Conservation (phyloP, 2,888 invertebrate species). For the Erynnis tages region DNA sequence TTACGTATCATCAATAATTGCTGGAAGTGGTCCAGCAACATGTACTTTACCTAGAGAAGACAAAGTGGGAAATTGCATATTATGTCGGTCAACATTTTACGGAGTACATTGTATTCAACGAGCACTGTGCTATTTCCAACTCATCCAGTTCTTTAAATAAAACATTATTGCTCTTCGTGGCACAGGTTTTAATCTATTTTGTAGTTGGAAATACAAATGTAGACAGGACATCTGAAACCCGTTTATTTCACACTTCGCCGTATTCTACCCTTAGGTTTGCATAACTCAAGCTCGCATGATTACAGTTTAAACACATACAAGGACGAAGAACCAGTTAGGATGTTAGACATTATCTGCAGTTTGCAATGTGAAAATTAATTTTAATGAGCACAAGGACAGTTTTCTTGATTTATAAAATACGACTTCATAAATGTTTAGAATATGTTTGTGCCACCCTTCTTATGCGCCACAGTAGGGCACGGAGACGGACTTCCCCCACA, state of each 20-base stretch:
- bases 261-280: slow-evolving; percentile 4
- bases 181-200: slow-evolving; percentile 24
- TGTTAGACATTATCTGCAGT: slow-evolving; percentile 8
- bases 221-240: slow-evolving; percentile 6
- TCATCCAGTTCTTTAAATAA: slow-evolving; percentile 19
- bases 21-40: slow-evolving; percentile 32
- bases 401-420: neutral
- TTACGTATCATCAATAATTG: slow-evolving; percentile 57
- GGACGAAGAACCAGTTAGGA: neutral
- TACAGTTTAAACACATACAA: neutral
- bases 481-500: no score
- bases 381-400: neutral
- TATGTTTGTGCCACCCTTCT: no score
- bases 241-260: slow-evolving; percentile 7
- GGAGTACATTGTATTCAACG: slow-evolving; percentile 12
- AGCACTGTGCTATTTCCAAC: slow-evolving; percentile 10
- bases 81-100: slow-evolving; percentile 18
- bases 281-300: slow-evolving; percentile 12
- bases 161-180: neutral
- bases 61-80: slow-evolving; percentile 10
- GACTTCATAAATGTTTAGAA: no score
- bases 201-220: slow-evolving; percentile 8
- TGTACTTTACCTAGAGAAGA: neutral
- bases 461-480: no score
- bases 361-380: neutral